Conservation (phyloP, 2,888 invertebrate genomes). For the Spialia ferax region DNA sequence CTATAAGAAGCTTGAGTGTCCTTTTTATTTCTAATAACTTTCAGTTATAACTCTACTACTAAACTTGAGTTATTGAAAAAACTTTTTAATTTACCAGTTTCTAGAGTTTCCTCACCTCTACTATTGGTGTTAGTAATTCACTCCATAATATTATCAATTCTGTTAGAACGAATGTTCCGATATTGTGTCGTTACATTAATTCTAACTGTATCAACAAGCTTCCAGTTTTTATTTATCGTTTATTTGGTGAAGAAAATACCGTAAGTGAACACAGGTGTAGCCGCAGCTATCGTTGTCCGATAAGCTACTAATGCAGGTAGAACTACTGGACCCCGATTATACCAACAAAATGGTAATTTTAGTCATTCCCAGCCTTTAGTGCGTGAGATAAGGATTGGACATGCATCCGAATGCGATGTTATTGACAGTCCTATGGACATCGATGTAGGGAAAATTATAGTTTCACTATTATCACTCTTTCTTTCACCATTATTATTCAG, state of each 20-base stretch:
- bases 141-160: not conserved
- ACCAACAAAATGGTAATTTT: slow-evolving; percentile 21
- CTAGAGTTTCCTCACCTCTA: not conserved
- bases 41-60: not conserved
- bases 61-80: not conserved
- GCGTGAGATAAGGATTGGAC: not conserved
- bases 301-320: slow-evolving; percentile 34
- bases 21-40: not conserved
- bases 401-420: not conserved
- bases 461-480: too few species aligned
- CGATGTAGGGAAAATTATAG: not conserved
- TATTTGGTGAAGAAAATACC: slow-evolving; percentile 20
- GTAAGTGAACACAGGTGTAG: slow-evolving; percentile 29
- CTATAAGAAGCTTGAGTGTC: not conserved
- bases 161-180: not conserved
- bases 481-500: too few species aligned
- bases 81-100: not conserved
- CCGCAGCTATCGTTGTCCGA: slow-evolving; percentile 31
- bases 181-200: slow-evolving; percentile 16
- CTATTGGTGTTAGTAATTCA: not conserved
- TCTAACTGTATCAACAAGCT: slow-evolving; percentile 23
- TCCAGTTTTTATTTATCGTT: slow-evolving; percentile 25
- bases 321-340: slow-evolving; percentile 28
- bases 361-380: slow-evolving; percentile 1
- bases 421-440: not conserved